phyloP scores from a whole-genome alignment of 2,888 invertebrate genomes.

The Eilema depressum region DNA sequence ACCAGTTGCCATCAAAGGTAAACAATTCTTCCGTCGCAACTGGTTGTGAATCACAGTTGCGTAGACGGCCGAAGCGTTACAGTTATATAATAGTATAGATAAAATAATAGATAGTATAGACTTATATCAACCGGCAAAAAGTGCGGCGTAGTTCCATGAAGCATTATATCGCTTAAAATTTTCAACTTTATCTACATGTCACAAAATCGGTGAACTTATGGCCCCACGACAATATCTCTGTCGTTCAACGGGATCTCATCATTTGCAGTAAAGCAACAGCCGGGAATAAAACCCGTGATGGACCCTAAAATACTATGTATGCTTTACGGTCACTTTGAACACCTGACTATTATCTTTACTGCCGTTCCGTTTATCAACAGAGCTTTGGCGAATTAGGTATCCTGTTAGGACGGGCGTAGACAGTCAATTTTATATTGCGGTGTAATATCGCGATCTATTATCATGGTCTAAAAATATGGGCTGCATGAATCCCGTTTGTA shows the following conservation, averaged over 20 bases:
- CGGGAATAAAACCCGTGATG: slow-evolving; percentile 43
- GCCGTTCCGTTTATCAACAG: slow-evolving; percentile 22
- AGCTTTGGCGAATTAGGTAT: slow-evolving; percentile 7
- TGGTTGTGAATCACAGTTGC: no score
- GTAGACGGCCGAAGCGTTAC: no score
- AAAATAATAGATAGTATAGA: no score
- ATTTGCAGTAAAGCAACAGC: slow-evolving; percentile 54
- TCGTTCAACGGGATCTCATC: slow-evolving; percentile 45
- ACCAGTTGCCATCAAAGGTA: no score
- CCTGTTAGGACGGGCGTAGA: background rate
- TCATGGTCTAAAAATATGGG: no score
- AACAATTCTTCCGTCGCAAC: no score
- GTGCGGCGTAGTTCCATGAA: background rate
- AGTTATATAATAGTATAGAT: no score
- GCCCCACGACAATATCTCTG: slow-evolving; percentile 30
- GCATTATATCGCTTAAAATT: background rate
- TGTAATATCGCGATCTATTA: background rate
- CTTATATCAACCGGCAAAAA: no score
- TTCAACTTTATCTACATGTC: background rate
- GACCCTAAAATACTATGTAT: slow-evolving; percentile 55
- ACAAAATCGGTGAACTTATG: slow-evolving; percentile 20
- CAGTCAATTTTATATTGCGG: background rate
- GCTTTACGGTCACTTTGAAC: slow-evolving; percentile 49
- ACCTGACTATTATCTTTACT: slow-evolving; percentile 48
- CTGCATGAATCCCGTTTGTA: no score